phyloP scores from a whole-genome alignment of 2,113 vertebrate genomes.

The Tilapia sparmanii region DNA sequence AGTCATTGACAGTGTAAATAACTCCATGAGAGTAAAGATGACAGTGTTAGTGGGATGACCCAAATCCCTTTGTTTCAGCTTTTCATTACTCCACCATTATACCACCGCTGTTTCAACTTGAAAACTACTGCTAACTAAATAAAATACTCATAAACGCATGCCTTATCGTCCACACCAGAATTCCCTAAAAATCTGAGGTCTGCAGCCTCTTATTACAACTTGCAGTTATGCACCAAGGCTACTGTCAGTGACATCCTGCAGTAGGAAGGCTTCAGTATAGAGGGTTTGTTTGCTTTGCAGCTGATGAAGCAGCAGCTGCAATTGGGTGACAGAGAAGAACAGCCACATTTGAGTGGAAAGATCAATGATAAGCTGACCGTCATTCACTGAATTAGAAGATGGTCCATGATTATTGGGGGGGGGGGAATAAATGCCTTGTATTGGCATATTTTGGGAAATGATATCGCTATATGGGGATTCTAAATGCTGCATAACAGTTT shows the following conservation, averaged over 20 bases:
- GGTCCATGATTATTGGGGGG: neutral
- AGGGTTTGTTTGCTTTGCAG: neutral
- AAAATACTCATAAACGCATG: neutral
- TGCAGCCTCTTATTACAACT: neutral
- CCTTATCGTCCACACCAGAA: neutral
- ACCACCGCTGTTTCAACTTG: neutral
- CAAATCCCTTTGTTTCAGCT: neutral
- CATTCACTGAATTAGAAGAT: neutral
- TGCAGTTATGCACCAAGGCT: neutral
- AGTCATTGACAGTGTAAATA: neutral
- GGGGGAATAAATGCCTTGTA: neutral
- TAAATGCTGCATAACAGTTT: neutral
- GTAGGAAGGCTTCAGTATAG: neutral
- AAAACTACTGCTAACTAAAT: neutral
- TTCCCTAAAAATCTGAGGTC: neutral
- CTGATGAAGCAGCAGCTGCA: neutral
- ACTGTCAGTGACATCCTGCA: neutral
- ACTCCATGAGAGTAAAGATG: neutral
- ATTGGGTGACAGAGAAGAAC: neutral
- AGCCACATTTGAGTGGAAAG: neutral
- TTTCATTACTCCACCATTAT: neutral
- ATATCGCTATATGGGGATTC: accelerated
- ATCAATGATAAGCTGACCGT: neutral
- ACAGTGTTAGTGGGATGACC: neutral
- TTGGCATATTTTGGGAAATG: neutral